phyloP scores from a whole-genome alignment of 2,888 invertebrate species.

The Prostheceraeus crozeri region DNA sequence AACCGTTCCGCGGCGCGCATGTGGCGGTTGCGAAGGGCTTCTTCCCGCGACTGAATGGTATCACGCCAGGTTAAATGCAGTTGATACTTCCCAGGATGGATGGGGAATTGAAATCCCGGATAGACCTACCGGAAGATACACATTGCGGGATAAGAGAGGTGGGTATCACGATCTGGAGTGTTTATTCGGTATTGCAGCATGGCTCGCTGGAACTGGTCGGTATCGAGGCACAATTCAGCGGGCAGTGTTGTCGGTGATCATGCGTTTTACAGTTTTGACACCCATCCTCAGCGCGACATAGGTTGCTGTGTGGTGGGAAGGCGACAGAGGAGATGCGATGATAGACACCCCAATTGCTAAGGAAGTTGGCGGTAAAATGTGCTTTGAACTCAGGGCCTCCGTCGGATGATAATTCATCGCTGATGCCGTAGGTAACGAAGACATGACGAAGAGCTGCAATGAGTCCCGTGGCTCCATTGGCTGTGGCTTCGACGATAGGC shows the following conservation, averaged over 20 bases:
- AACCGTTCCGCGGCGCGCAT: slow-evolving; percentile 40
- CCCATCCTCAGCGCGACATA: slow-evolving; percentile 2
- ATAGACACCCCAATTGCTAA: slow-evolving; percentile 28
- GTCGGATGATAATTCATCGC: slow-evolving; percentile 25
- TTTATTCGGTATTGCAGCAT: slow-evolving; percentile 42
- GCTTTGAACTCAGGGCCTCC: slow-evolving; percentile 26
- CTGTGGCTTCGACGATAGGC: slow-evolving; percentile 13
- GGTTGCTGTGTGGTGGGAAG: slow-evolving; percentile 22
- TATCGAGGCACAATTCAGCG: slow-evolving; percentile 42
- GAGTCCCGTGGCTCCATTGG: slow-evolving; percentile 24
- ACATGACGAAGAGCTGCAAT: neutral
- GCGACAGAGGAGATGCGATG: slow-evolving; percentile 18
- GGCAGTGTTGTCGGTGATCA: slow-evolving; percentile 7
- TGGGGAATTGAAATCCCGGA: slow-evolving; percentile 1
- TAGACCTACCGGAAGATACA: slow-evolving; percentile 34
- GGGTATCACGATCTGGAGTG: slow-evolving; percentile 42
- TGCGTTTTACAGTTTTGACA: slow-evolving; percentile 8
- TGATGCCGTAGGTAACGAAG: slow-evolving; percentile 29
- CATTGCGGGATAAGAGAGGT: slow-evolving; percentile 43
- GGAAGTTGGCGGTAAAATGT: slow-evolving; percentile 41
- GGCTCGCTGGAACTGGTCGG: neutral
- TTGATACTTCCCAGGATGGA: slow-evolving; percentile 6
- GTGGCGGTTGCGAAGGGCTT: slow-evolving; percentile 43
- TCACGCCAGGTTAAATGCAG: slow-evolving; percentile 40
- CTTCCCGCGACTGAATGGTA: slow-evolving; percentile 40